These are phyloP conservation scores for Hybos culiciformis DNA, from an alignment of 2,888 invertebrate species.

Conservation along the genomic window DNA sequence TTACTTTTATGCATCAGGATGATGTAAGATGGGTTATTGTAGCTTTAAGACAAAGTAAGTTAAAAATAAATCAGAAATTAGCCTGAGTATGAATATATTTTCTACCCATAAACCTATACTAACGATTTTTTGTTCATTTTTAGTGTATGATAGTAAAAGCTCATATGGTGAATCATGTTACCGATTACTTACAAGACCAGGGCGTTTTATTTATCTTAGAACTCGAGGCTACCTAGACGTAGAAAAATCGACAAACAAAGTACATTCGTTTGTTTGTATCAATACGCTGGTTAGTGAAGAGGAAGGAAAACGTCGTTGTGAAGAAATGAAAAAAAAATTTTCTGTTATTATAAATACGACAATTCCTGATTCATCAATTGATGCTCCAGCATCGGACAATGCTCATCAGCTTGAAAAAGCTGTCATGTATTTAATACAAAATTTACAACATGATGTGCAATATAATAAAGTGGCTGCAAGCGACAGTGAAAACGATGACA, in stretches of 20 bases:
- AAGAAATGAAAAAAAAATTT: slow-evolving; percentile 67
- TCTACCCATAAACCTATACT: slow-evolving; percentile 3
- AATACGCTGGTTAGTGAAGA: slow-evolving; percentile 62
- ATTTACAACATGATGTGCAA: slow-evolving; percentile 27
- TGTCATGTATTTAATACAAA: slow-evolving; percentile 52
- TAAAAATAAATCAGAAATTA: background rate
- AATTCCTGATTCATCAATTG: slow-evolving; percentile 31
- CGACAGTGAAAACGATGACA: slow-evolving; percentile 12
- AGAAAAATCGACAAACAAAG: slow-evolving; percentile 58
- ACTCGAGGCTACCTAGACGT: slow-evolving; percentile 76
- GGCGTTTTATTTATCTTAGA: slow-evolving; percentile 72
- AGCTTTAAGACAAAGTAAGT: slow-evolving; percentile 69
- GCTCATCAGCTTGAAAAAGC: slow-evolving; percentile 56
- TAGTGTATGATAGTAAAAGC: slow-evolving; percentile 74
- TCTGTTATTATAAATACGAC: slow-evolving; percentile 51
- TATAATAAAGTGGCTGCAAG: slow-evolving; percentile 18
- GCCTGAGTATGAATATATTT: background rate
- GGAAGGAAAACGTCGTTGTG: slow-evolving; percentile 57
- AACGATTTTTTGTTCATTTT: slow-evolving; percentile 18
- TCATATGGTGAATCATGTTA: slow-evolving; percentile 80
- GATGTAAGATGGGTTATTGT: slow-evolving; percentile 82
- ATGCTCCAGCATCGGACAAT: slow-evolving; percentile 49
- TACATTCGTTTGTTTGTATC: slow-evolving; percentile 76
- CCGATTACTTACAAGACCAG: slow-evolving; percentile 63
- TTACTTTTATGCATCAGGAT: slow-evolving; percentile 78